Base-by-base conservation (phyloP, 2,113 vertebrate species). In the Pterocles burchelli region DNA sequence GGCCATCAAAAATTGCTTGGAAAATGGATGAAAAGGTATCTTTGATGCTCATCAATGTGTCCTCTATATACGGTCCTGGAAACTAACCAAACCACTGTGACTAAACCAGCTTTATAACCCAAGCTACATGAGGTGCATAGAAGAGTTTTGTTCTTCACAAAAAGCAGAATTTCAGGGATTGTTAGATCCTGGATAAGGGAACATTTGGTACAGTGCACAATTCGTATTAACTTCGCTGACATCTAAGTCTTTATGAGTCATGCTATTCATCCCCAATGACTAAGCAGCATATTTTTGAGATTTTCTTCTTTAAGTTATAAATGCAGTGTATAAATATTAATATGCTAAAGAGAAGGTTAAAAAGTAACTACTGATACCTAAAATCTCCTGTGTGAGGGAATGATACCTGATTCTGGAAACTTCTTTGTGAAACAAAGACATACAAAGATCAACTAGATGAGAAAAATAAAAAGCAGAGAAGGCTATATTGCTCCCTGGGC, bases 261-360 rank as follows among this genome's bases (percentile, higher is more conserved):
- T 79, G 51, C 51, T 91, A 62, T 91, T 95, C 91, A 74, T 84
- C 51, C 48, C 55, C 68, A 63, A 34, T 84, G 90, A 95, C 92
- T 90, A 90, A 95, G 86, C 65, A 91, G 54, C n/a, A 43, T 66
- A 78, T 73, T 95, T 95, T 70, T 83, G 49, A 95, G 82, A 85
- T 93, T 93, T 96, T 85, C 38, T 78, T 68, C 71, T 96, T 88
- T 82, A 92, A 89, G 85, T 91, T 96, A 88, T 83, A 88, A 93
- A 76, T 89, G 70, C 7, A 20, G 10, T 33, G 6, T 73, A 95
- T 95, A 95, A 95, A 88, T 96, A 93, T 91, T 95, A 95, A 96
- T 85, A 71, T 31, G 34, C 36, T 62, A 85, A 76, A 89, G 34
- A 93, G 62, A 83, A 84, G 54, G 84, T 94, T 91, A 34, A 79